Conservation (phyloP, 2,797 vertebrate species). For the Myripristis murdjan region DNA sequence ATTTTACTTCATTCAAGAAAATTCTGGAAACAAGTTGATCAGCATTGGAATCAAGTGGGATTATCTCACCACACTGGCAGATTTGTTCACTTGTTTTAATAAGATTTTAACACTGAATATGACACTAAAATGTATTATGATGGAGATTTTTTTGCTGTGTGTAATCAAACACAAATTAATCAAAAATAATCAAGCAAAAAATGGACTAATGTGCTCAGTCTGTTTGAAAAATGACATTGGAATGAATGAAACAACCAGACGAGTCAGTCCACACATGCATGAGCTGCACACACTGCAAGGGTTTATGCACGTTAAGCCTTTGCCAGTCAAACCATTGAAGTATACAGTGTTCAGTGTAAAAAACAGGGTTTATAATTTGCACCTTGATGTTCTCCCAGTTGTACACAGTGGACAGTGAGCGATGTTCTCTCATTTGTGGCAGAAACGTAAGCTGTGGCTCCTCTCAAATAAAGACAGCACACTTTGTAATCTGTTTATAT, state of each 20-base stretch:
- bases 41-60: too few species aligned
- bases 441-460: conserved; percentile 23
- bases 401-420: conserved; percentile 3
- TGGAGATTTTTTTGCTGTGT: too few species aligned
- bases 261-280: background rate
- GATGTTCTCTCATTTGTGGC: conserved; percentile 13
- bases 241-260: background rate
- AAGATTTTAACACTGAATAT: too few species aligned
- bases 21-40: too few species aligned
- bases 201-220: background rate
- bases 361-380: conserved; percentile 7
- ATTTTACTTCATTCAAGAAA: too few species aligned
- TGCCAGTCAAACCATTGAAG: conserved; percentile 6
- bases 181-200: background rate
- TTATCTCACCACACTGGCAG: too few species aligned
- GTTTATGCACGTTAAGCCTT: background rate
- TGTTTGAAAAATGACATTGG: background rate
- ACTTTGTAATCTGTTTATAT: conserved; percentile 63
- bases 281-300: background rate
- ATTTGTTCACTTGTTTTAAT: too few species aligned
- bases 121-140: too few species aligned
- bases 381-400: conserved; percentile 20
- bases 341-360: background rate
- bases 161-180: too few species aligned
- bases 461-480: conserved; percentile 62